These are phyloP conservation scores for Probaryconus sp. DNA, from an alignment of 1,140 invertebrate genomes.

Conservation along the genomic window DNA sequence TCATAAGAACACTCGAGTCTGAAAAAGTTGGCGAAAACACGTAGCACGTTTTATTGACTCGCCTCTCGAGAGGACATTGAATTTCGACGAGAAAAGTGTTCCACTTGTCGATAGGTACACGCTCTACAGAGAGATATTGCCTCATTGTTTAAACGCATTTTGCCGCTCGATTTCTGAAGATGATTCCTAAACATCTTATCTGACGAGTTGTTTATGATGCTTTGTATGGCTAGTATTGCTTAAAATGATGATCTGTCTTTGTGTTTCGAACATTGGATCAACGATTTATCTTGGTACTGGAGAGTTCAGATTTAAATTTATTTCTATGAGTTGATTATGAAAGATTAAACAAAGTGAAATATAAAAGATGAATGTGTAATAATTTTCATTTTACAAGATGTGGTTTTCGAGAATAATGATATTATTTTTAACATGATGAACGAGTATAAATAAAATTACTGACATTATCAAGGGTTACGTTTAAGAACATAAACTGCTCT, in stretches of 20 bases:
- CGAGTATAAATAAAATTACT: no score
- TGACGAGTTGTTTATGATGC: constrained; percentile 18
- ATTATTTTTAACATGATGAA: no score
- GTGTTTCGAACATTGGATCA: no score
- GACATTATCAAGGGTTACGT: no score
- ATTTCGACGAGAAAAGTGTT: constrained; percentile 49
- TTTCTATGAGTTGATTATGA: no score
- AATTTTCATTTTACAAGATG: no score
- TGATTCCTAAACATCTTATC: constrained; percentile 25
- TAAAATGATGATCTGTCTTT: not conserved
- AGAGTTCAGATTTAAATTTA: no score
- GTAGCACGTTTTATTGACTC: constrained; percentile 61
- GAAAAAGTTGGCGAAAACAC: constrained; percentile 62
- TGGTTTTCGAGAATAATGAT: no score
- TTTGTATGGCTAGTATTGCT: not conserved
- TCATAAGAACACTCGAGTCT: constrained; percentile 55
- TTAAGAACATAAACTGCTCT: no score
- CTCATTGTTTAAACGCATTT: constrained; percentile 22
- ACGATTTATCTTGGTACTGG: no score
- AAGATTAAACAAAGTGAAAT: no score
- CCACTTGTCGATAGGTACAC: constrained; percentile 50
- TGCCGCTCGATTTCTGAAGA: constrained; percentile 23
- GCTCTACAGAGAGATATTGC: constrained; percentile 31
- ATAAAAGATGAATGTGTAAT: no score
- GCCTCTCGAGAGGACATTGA: constrained; percentile 46